Evolutionary conservation across 2,797 vertebrate species (phyloP).

Genomic region (Anguilla megastoma): DNA sequence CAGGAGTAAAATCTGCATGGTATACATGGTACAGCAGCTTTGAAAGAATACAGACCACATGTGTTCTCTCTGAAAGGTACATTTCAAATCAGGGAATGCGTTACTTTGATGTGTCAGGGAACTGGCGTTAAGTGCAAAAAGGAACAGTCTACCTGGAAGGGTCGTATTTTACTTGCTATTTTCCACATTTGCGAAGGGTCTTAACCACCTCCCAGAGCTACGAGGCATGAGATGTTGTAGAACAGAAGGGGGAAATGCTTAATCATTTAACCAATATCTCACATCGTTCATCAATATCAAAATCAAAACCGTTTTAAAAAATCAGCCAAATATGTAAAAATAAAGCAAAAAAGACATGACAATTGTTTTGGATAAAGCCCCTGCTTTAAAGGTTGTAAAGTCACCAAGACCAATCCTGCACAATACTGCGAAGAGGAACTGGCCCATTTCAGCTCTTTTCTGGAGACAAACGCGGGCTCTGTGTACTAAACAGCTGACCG

Average conservation of each 20-base stretch:
- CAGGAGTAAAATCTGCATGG: conserved; percentile 36
- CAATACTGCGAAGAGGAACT: not conserved
- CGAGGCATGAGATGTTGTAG: not conserved
- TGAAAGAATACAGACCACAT: conserved; percentile 55
- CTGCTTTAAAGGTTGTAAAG: not conserved
- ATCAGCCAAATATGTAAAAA: not conserved
- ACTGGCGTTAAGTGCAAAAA: not conserved
- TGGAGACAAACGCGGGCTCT: not conserved
- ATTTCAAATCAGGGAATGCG: conserved; percentile 50
- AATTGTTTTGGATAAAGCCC: not conserved
- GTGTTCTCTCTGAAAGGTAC: conserved; percentile 40
- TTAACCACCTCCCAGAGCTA: not conserved
- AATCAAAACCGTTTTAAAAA: not conserved
- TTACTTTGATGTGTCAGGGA: conserved; percentile 31
- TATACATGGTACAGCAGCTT: conserved; percentile 61
- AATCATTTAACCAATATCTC: not conserved
- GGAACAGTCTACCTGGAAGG: not conserved
- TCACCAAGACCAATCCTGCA: not conserved
- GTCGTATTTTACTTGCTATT: not conserved
- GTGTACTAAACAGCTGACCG: not conserved
- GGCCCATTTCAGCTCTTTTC: not conserved
- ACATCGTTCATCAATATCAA: not conserved
- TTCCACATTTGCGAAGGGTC: not conserved
- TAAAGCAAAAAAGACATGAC: not conserved
- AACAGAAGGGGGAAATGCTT: not conserved